A percentile compares a stretch with the other conserved stretches of the same genome.
Conservation (phyloP, 1,140 invertebrate genomes). For the Rhopalosiphum maidis region DNA sequence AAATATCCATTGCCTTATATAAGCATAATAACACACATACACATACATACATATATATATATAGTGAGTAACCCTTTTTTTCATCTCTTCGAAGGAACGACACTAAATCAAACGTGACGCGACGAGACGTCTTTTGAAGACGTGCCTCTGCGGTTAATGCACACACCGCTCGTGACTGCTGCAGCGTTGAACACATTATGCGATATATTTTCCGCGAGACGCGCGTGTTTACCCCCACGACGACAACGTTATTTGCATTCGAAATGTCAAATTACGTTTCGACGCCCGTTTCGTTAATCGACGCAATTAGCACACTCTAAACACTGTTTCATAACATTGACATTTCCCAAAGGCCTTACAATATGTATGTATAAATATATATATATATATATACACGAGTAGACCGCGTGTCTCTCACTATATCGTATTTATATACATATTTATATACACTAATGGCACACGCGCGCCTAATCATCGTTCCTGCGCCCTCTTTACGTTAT, state of each 20-base stretch:
- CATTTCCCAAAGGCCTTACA: conserved; percentile 37
- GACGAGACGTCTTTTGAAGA: conserved; percentile 1
- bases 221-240: neutral
- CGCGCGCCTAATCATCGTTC: neutral
- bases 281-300: conserved; percentile 51
- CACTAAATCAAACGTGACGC: conserved; percentile 42
- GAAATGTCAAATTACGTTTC: conserved; percentile 54
- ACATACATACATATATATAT: neutral
- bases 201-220: conserved; percentile 29
- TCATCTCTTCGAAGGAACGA: neutral
- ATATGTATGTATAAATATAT: neutral
- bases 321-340: conserved; percentile 51
- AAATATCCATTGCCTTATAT: neutral
- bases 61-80: neutral
- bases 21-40: neutral
- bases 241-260: conserved; percentile 56
- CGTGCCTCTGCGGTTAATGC: conserved; percentile 46
- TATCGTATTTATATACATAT: neutral
- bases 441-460: conserved; percentile 19
- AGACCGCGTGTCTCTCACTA: neutral
- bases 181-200: neutral
- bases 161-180: neutral
- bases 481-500: neutral
- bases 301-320: conserved; percentile 50
- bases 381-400: neutral